These are phyloP conservation scores for Pediacus dermestoides DNA, from an alignment of 2,888 invertebrate species.

Conservation along the genomic window DNA sequence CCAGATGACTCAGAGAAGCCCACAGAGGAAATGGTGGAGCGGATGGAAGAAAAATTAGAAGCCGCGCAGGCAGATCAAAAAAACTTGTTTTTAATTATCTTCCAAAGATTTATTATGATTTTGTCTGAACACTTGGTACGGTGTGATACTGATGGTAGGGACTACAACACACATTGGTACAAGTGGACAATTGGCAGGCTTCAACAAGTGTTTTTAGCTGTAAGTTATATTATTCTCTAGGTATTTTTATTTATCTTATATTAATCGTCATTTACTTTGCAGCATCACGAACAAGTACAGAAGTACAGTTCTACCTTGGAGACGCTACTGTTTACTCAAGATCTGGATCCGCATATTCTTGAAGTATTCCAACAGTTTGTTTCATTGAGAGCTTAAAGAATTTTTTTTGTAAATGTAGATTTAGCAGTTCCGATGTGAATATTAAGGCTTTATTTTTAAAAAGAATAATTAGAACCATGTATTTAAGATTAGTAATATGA, in stretches of 20 bases:
- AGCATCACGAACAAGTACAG: constrained; percentile 98
- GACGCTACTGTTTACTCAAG: constrained; percentile 92
- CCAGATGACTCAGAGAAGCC: constrained; percentile 58
- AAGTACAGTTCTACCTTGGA: constrained; percentile 94
- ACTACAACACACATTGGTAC: constrained; percentile 94
- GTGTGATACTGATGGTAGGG: constrained; percentile 89
- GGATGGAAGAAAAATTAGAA: constrained; percentile 94
- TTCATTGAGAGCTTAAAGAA: constrained; percentile 73
- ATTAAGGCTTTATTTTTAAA: no score
- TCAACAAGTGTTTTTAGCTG: constrained; percentile 90
- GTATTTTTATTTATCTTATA: constrained; percentile 5
- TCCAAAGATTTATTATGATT: constrained; percentile 97
- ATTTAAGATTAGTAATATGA: no score
- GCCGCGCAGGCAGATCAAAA: constrained; percentile 95
- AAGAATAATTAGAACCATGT: no score
- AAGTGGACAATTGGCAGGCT: constrained; percentile 91
- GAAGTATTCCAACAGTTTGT: constrained; percentile 98
- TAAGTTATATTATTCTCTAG: constrained; percentile 50
- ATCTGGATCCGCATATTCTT: constrained; percentile 91
- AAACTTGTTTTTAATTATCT: constrained; percentile 93
- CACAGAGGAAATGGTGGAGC: constrained; percentile 82
- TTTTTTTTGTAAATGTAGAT: no score
- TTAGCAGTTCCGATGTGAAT: no score
- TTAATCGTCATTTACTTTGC: constrained; percentile 50
- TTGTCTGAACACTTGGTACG: constrained; percentile 92